phyloP scores from a whole-genome alignment of 2,113 vertebrate species.

The Hipposideros armiger region DNA sequence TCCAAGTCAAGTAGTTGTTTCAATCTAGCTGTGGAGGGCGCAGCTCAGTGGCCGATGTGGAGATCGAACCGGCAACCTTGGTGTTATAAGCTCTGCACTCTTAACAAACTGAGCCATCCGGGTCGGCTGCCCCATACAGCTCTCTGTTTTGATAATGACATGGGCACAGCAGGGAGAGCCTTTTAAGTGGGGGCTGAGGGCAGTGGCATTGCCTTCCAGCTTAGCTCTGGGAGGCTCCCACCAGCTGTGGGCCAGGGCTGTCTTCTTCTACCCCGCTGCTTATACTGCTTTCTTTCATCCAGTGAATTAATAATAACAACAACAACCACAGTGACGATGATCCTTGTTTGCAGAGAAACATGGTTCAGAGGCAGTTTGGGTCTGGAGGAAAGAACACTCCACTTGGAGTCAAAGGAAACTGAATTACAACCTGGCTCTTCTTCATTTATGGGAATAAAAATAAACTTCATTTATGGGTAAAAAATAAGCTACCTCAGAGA shows the following conservation, averaged over 20 bases:
- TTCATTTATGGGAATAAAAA: slow-evolving; percentile 45
- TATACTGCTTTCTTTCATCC: slow-evolving; percentile 30
- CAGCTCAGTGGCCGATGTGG: too few species aligned
- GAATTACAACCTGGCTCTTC: not conserved
- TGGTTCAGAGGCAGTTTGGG: not conserved
- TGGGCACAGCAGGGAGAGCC: not conserved
- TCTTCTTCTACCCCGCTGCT: not conserved
- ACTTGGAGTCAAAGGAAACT: slow-evolving; percentile 46
- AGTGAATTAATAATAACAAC: not conserved
- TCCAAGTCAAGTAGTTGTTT: too few species aligned
- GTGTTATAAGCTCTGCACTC: too few species aligned
- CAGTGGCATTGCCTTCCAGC: not conserved
- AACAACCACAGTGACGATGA: not conserved
- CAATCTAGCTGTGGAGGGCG: too few species aligned
- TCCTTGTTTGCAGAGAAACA: slow-evolving; percentile 2
- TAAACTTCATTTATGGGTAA: not conserved
- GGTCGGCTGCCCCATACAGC: not conserved
- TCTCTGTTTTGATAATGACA: slow-evolving; percentile 36
- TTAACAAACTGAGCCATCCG: too few species aligned
- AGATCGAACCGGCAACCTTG: too few species aligned
- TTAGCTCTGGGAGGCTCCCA: not conserved
- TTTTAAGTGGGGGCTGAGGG: not conserved
- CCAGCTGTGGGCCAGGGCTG: not conserved
- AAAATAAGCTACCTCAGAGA: slow-evolving; percentile 19
- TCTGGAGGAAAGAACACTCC: slow-evolving; percentile 29